Evolutionary conservation across 1,140 invertebrate species (phyloP).

Genomic region (Druon quercuslanigerum): DNA sequence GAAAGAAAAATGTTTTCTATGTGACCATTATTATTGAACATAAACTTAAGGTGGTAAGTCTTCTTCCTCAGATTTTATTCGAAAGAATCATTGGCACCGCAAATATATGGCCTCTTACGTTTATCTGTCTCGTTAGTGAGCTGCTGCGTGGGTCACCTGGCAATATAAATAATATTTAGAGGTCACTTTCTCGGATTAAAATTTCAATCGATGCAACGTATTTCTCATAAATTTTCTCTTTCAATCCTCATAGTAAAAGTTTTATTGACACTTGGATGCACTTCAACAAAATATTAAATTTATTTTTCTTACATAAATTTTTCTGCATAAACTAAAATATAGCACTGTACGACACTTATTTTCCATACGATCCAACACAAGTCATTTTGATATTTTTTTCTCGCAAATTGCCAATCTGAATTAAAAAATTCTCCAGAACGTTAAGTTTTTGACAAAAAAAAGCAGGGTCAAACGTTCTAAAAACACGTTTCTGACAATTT

Average conservation of each 20-base stretch:
- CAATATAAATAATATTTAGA: not conserved
- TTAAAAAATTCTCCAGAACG: too few species aligned
- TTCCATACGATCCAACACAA: too few species aligned
- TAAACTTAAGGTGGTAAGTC: not conserved
- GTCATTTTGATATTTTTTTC: too few species aligned
- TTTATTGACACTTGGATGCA: not conserved
- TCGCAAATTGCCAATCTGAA: too few species aligned
- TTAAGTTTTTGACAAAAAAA: too few species aligned
- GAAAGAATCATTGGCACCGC: not conserved
- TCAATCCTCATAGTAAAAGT: not conserved
- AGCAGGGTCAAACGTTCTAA: too few species aligned
- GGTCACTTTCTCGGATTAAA: not conserved
- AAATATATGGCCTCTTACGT: slow-evolving; percentile 3
- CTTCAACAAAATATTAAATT: too few species aligned
- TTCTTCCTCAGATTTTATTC: not conserved
- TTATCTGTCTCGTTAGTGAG: slow-evolving; percentile 16
- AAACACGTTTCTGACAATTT: too few species aligned
- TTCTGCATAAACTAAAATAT: too few species aligned
- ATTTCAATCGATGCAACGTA: not conserved
- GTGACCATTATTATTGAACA: slow-evolving; percentile 9
- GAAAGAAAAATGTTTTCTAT: not conserved
- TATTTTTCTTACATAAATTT: too few species aligned
- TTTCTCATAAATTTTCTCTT: not conserved
- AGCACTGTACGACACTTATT: too few species aligned
- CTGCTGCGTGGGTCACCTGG: not conserved